A percentile compares a stretch with the other conserved stretches of the same genome.
Conservation (phyloP, 2,888 invertebrate species). For the Himalopsyche anomala region DNA sequence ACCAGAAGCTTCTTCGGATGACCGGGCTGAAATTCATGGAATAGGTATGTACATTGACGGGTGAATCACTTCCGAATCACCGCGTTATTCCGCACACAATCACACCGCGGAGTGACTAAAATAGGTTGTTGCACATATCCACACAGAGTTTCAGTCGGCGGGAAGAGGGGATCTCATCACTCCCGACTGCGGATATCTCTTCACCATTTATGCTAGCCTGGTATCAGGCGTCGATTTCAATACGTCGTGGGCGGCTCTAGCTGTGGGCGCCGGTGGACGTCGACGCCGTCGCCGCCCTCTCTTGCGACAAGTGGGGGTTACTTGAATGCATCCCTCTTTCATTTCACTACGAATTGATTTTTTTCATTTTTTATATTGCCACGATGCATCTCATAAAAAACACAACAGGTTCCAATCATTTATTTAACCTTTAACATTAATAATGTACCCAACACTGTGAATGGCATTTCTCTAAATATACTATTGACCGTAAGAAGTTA, state of each 20-base stretch:
- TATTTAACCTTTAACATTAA: too few species aligned
- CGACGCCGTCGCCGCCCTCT: constrained; percentile 67
- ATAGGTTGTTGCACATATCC: constrained; percentile 49
- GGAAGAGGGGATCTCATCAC: constrained; percentile 36
- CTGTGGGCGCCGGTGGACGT: constrained; percentile 42
- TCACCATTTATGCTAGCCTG: constrained; percentile 70
- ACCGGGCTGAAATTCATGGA: neutral
- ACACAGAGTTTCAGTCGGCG: constrained; percentile 35
- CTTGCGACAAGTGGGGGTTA: constrained; percentile 7
- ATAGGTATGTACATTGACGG: neutral
- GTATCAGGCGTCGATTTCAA: constrained; percentile 72
- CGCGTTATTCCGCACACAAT: constrained; percentile 22
- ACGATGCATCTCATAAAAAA: too few species aligned
- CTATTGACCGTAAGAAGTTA: too few species aligned
- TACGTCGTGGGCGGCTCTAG: constrained; percentile 74
- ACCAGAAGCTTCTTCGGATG: neutral
- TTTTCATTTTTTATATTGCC: too few species aligned
- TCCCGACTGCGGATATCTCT: constrained; percentile 67
- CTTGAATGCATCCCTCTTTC: neutral
- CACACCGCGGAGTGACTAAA: constrained; percentile 53
- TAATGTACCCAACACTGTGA: too few species aligned
- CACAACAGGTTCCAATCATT: too few species aligned
- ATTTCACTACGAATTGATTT: neutral
- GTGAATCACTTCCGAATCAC: constrained; percentile 36
- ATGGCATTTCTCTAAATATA: too few species aligned